Base-by-base conservation (phyloP, 2,113 vertebrate genomes). In the Rhea pennata region DNA sequence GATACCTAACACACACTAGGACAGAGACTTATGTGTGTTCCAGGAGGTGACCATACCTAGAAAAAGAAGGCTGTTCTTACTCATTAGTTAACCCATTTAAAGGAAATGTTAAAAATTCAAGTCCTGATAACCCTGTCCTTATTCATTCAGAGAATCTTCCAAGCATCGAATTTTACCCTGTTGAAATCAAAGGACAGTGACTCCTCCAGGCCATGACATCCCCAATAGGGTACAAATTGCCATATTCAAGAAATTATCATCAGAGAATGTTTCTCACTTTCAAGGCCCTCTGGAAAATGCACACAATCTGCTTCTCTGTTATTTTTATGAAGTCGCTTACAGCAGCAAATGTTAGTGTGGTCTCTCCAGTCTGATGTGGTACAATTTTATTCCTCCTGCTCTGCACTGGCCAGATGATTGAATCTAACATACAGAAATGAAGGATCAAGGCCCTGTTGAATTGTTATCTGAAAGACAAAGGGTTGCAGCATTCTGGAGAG, bases 281-380 rank as follows among this genome's bases (percentile, higher is more conserved):
- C 64, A 5, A 8, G 8, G 16, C 21, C 26, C 8, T 33, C 11
- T 15, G 44, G 69, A 50, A 40, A 29, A 36, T 2, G 40, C 51
- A 12, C 31, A 10, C 16, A 5, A 13, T 36, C 44, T 10, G 53
- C 15, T 10, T 21, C 13, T 36, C 31, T 3, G 0, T 5, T 4
- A 15, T 15, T 51, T 51, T 19, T 15, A 8, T 5, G 12, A 53
- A 23, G 19, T 33, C 15, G 0, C 51, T 42, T 36, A 36, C 59
- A 29, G 42, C 9, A 5, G n/a, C 22, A 23, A 17, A 51, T 26
- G 31, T 27, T 44, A n/a, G 27, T 2, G 4, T 51, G 15, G 13
- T 26, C 70, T 75, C 31, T 16, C 44, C 20, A 5, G 23, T 20
- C 31, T 26, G 61, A 29, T 36, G 15, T 9, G 5, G 31, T 24